Evolutionary conservation across 2,113 vertebrate species (phyloP).

Genomic region (Pseudopodoces humilis): DNA sequence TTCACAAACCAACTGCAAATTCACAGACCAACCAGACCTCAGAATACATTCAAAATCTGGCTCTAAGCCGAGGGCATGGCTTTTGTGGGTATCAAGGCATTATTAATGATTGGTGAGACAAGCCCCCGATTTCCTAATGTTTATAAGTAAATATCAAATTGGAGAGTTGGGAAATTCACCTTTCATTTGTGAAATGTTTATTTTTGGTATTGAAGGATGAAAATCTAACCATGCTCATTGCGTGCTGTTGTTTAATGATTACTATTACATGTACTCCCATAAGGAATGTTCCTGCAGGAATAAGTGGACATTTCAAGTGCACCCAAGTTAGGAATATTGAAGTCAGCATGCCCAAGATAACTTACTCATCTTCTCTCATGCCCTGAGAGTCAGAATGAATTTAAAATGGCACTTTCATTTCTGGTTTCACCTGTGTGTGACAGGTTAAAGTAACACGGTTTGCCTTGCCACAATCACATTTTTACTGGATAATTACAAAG

Average conservation of each 20-base stretch:
- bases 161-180: conserved; percentile 22
- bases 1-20: not conserved
- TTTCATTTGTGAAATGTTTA: conserved; percentile 61
- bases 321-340: not conserved
- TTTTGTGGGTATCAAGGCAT: not conserved
- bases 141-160: not conserved
- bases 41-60: not conserved
- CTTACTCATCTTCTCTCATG: not conserved
- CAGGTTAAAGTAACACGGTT: rapidly evolving
- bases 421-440: not conserved
- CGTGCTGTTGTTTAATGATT: not conserved
- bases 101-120: not conserved
- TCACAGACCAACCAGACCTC: not conserved
- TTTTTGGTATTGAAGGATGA: conserved; percentile 4
- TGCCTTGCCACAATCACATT: rapidly evolving
- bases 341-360: not conserved
- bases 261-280: not conserved
- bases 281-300: not conserved
- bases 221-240: not conserved
- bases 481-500: not conserved
- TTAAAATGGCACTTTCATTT: not conserved
- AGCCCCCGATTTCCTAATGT: conserved; percentile 30
- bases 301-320: not conserved
- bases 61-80: not conserved
- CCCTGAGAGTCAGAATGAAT: not conserved